phyloP scores from a whole-genome alignment of 2,113 vertebrate species.

The Misgurnus mizolepis region DNA sequence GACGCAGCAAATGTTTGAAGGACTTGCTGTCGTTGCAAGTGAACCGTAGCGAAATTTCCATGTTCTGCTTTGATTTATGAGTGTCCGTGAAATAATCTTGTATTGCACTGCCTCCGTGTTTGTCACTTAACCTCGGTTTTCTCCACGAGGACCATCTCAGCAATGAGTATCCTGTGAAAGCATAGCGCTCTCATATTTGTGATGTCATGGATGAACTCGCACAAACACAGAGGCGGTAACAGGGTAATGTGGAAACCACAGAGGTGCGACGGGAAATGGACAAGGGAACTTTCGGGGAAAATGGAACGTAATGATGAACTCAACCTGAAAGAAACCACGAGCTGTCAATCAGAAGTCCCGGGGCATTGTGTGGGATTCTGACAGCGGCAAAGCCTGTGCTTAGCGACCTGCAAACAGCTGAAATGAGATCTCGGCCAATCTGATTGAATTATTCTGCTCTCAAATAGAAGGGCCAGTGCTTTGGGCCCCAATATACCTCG shows the following conservation, averaged over 20 bases:
- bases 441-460: conserved; percentile 56
- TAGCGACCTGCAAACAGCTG: conserved; percentile 35
- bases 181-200: conserved; percentile 22
- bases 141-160: neutral
- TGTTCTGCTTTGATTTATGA: no score
- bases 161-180: conserved; percentile 8
- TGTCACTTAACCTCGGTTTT: conserved; percentile 16
- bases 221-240: conserved; percentile 35
- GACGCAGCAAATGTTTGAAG: no score
- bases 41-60: no score
- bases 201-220: conserved; percentile 33
- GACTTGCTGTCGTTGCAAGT: no score
- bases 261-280: conserved; percentile 4
- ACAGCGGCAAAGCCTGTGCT: conserved; percentile 31
- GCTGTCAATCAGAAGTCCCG: conserved; percentile 67
- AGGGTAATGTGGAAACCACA: conserved; percentile 35
- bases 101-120: neutral
- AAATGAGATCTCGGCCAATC: conserved; percentile 53
- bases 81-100: neutral
- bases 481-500: conserved; percentile 48
- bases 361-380: conserved; percentile 48
- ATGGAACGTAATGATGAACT: conserved; percentile 68
- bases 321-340: conserved; percentile 64
- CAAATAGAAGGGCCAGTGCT: conserved; percentile 42
- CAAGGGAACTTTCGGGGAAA: conserved; percentile 24